These are phyloP conservation scores for Netelia virgata DNA, from an alignment of 2,888 invertebrate species.

Conservation along the genomic window DNA sequence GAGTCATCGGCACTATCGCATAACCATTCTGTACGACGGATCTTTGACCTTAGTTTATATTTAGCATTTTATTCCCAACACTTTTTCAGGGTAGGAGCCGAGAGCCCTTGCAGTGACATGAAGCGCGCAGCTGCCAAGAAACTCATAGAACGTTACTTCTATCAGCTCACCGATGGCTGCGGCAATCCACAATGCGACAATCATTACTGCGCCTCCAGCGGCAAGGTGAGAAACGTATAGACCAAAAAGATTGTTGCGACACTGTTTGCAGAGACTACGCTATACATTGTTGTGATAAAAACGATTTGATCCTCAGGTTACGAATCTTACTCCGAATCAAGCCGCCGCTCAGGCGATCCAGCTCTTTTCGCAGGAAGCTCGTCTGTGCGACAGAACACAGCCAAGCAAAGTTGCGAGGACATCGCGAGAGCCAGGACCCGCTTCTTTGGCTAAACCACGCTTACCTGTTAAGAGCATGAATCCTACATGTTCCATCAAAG, in stretches of 20 bases:
- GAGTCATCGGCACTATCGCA: slow-evolving; percentile 51
- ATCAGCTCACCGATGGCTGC: slow-evolving; percentile 96
- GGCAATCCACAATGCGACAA: slow-evolving; percentile 95
- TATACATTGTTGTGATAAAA: neutral
- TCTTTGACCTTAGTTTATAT: slow-evolving; percentile 56
- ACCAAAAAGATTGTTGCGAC: too few species aligned
- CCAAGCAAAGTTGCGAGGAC: slow-evolving; percentile 91
- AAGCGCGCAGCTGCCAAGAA: slow-evolving; percentile 90
- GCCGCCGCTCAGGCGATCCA: slow-evolving; percentile 96
- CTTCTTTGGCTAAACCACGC: slow-evolving; percentile 81
- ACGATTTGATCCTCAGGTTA: slow-evolving; percentile 85
- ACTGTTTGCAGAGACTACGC: too few species aligned
- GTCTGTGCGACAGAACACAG: slow-evolving; percentile 91
- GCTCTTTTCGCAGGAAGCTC: slow-evolving; percentile 93
- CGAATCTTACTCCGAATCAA: slow-evolving; percentile 93
- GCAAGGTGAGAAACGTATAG: slow-evolving; percentile 87
- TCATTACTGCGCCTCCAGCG: slow-evolving; percentile 95
- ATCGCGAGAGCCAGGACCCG: slow-evolving; percentile 83
- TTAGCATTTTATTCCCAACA: slow-evolving; percentile 54
- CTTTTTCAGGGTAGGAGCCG: slow-evolving; percentile 81
- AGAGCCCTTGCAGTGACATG: slow-evolving; percentile 85
- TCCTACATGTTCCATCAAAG: slow-evolving; percentile 83
- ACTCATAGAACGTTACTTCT: slow-evolving; percentile 96
- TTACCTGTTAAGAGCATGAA: slow-evolving; percentile 83
- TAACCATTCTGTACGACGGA: slow-evolving; percentile 46